These are phyloP conservation scores for Propithecus perrieri DNA, from an alignment of 2,797 vertebrate species.

Conservation along the genomic window DNA sequence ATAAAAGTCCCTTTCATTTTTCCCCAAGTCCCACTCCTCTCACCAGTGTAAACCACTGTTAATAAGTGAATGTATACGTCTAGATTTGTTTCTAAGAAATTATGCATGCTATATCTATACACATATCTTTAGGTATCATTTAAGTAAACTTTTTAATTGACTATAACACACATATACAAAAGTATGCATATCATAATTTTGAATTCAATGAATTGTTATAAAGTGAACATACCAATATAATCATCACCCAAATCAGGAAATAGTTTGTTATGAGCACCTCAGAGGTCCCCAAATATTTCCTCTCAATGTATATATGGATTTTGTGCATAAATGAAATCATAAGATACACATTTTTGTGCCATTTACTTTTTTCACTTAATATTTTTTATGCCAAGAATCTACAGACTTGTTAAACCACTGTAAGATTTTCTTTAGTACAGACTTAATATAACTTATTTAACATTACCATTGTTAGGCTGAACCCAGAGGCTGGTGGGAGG, in stretches of 20 bases:
- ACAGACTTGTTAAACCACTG: neutral
- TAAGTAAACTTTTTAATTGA: neutral
- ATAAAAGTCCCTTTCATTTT: neutral
- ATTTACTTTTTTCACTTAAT: slow-evolving; percentile 28
- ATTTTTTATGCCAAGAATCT: neutral
- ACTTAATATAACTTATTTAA: neutral
- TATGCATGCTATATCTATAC: neutral
- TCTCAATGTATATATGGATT: neutral
- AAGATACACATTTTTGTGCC: neutral
- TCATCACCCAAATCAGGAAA: neutral
- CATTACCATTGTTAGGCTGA: neutral
- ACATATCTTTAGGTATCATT: neutral
- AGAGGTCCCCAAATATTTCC: neutral
- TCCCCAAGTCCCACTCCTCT: neutral
- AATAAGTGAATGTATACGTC: neutral
- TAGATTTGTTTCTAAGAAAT: slow-evolving; percentile 13
- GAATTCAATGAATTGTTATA: neutral
- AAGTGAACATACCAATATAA: neutral
- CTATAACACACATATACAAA: neutral
- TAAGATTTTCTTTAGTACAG: neutral
- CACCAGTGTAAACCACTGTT: neutral
- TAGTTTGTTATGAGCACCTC: neutral
- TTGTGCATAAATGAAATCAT: neutral
- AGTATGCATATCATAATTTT: neutral
- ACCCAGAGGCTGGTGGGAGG: too few relatives aligned